Percentiles rank a stretch among this genome's conserved stretches.
These are phyloP conservation scores for Magallana angulata DNA, from an alignment of 1,140 invertebrate species.

Conservation along the genomic window DNA sequence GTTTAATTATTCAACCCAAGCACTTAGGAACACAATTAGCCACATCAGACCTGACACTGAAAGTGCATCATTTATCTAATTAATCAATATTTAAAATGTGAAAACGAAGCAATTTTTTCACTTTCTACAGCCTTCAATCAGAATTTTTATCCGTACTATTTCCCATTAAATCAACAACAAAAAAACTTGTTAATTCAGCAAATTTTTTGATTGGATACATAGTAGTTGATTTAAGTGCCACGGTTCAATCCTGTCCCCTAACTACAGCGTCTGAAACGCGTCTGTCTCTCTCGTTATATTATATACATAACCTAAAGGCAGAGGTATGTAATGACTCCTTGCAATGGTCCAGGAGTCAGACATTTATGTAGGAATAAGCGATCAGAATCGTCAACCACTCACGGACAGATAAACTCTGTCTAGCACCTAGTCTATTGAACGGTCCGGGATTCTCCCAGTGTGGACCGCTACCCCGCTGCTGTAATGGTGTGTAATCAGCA, in stretches of 20 bases:
- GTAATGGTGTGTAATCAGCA: conserved; percentile 12
- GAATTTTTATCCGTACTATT: too few species aligned
- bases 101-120: too few species aligned
- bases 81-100: too few species aligned
- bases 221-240: neutral
- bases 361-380: neutral
- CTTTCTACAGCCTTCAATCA: too few species aligned
- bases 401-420: conserved; percentile 19
- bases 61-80: too few species aligned
- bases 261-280: neutral
- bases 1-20: too few species aligned
- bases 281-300: neutral
- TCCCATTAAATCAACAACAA: neutral
- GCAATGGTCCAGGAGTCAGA: neutral
- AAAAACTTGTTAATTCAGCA: conserved; percentile 19
- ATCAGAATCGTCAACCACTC: neutral
- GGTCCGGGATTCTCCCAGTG: neutral
- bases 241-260: neutral
- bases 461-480: neutral
- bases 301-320: conserved; percentile 7
- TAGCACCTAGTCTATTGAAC: conserved; percentile 18
- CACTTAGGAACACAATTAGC: too few species aligned
- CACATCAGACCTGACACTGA: too few species aligned
- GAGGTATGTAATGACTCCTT: neutral
- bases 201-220: neutral